Conservation (phyloP, 2,113 vertebrate genomes). For the Callithrix jacchus region DNA sequence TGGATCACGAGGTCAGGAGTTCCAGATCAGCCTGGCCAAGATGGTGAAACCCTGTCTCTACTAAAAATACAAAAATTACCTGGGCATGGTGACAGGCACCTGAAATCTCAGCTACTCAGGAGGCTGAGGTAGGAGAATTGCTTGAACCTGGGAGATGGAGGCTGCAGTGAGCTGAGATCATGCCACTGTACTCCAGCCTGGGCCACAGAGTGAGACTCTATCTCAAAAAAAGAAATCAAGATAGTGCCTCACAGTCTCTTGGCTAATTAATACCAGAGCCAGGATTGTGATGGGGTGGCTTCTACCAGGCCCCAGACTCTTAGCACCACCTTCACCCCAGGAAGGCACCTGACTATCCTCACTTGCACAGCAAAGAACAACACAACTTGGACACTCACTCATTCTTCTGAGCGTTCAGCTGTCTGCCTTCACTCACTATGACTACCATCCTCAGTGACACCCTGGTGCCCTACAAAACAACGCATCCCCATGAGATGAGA, state of each 20-base stretch:
- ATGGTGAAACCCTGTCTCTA: too few species aligned
- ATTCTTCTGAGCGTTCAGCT: background rate
- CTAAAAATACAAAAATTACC: too few species aligned
- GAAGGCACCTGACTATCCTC: background rate
- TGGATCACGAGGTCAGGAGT: too few species aligned
- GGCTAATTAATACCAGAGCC: background rate
- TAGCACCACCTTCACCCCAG: rapidly evolving
- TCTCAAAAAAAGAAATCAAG: too few species aligned
- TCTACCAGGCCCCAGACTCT: rapidly evolving
- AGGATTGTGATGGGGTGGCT: background rate
- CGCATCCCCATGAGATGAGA: rapidly evolving
- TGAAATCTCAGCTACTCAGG: too few species aligned
- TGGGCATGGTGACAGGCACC: too few species aligned
- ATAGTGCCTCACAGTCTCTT: background rate
- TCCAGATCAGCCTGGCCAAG: too few species aligned
- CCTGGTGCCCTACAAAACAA: background rate
- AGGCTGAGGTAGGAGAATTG: too few species aligned
- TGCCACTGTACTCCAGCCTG: too few species aligned
- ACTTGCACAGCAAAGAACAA: background rate
- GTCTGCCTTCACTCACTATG: background rate
- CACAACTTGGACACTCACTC: rapidly evolving
- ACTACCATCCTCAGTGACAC: background rate
- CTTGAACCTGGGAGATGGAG: too few species aligned
- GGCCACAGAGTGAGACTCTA: too few species aligned
- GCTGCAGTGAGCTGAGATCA: too few species aligned